Conservation (phyloP, 2,797 vertebrate species). For the Pantherophis alleghaniensis region DNA sequence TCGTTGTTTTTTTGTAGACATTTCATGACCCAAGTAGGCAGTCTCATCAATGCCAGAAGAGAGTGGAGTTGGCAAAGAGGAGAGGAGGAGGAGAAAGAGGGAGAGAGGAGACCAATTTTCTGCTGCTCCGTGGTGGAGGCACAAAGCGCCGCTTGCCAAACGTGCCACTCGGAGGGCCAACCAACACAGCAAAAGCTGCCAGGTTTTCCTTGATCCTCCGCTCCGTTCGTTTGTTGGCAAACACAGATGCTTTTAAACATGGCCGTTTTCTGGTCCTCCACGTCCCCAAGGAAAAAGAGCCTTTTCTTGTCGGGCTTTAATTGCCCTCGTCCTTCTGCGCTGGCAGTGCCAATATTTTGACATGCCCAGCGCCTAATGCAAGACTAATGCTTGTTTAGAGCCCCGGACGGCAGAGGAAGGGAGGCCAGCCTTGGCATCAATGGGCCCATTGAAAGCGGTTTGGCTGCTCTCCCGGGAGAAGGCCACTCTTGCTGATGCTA, state of each 20-base stretch:
- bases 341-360: constrained; percentile 25
- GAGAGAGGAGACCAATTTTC: neutral
- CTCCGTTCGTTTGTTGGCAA: neutral
- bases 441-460: neutral
- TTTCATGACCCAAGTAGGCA: neutral
- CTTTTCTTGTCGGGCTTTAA: neutral
- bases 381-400: neutral
- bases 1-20: too few species aligned
- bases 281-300: too few species aligned
- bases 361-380: neutral
- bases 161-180: neutral
- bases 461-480: neutral
- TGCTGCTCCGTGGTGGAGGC: too few species aligned
- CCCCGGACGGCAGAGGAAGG: neutral
- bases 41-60: neutral
- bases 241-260: neutral
- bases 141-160: fast-evolving
- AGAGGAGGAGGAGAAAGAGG: too few species aligned
- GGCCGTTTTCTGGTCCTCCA: neutral
- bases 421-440: neutral
- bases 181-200: neutral
- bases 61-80: neutral
- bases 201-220: neutral
- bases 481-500: neutral
- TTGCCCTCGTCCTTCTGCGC: neutral